These are phyloP conservation scores for Himalopsyche kuldschensis DNA, from an alignment of 2,888 invertebrate genomes.

Conservation along the genomic window DNA sequence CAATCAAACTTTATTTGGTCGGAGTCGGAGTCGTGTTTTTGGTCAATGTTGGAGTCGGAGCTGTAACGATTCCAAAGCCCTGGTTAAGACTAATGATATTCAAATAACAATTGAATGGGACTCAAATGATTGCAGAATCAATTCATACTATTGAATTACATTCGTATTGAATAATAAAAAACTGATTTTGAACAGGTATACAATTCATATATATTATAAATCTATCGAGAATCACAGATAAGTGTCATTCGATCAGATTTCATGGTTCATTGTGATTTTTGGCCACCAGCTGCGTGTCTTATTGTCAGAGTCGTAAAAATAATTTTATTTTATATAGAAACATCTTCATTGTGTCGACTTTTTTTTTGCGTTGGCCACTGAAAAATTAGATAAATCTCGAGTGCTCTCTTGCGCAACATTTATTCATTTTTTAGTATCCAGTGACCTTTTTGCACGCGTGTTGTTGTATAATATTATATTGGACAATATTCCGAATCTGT, in stretches of 20 bases:
- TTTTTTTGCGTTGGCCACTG: not conserved
- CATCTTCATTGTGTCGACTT: not conserved
- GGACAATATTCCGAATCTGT: not conserved
- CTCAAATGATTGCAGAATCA: no score
- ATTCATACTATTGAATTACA: no score
- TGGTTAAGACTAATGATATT: no score
- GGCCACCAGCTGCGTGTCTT: not conserved
- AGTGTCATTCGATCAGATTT: not conserved
- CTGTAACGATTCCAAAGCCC: no score
- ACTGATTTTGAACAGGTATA: not conserved
- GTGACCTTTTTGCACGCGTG: not conserved
- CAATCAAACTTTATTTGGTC: no score
- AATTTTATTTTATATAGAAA: not conserved
- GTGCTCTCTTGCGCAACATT: not conserved
- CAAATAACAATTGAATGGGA: no score
- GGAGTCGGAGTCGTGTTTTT: no score
- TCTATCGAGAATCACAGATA: not conserved
- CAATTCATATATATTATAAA: not conserved
- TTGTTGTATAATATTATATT: not conserved
- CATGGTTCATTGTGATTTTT: not conserved
- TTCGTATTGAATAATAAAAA: not conserved
- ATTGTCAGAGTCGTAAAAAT: not conserved
- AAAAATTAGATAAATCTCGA: not conserved
- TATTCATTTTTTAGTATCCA: not conserved
- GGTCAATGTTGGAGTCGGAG: no score